Evolutionary conservation across 2,888 invertebrate genomes (phyloP), one percentile per base, ranked within the genome.

Genomic region (Drosophila recens): DNA sequence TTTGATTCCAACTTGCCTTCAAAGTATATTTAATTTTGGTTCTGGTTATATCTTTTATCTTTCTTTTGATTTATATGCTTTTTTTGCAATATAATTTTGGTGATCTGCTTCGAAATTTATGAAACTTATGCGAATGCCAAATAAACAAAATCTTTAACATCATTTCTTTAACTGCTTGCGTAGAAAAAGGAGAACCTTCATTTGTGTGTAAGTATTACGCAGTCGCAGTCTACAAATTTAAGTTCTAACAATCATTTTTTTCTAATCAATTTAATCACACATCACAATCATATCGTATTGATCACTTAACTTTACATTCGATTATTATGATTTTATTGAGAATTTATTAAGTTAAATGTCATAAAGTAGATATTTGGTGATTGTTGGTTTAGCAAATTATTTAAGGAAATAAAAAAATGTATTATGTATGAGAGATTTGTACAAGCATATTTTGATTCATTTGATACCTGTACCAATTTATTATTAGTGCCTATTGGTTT

Each of bases 151-250:
- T 23, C 13, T 42, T 34, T 56, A 56, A 65, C 52, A 34, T 10
- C 17, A 49, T 15, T 64, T 27, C 42, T n/a, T 2, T 40, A 87
- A 70, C 62, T 79, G 87, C 89, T 91, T 89, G 82, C 77, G 84
- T 91, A 93, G 93, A 92, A 83, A 92, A 90, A 82, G 92, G 90
- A 85, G 92, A 93, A 80, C 91, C 92, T 75, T 87, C 90, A 61
- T 91, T 91, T 86, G 87, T 91, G 89, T 92, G 93, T 93, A 91
- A 93, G 93, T 93, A 92, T 84, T 63, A 33, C n/a, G 42, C 43
- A 43, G 13, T 10, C 10, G 13, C 33, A 33, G 34, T 33, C 6
- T 62, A 59, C 49, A 45, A 36, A 34, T 36, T 8, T 36, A 51
- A 34, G 15, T 10, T 30, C 8, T 15, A 30, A 23, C 10, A 48